Percentiles rank a stretch among this genome's conserved stretches.
Conservation (phyloP, 2,888 invertebrate genomes). For the Laspeyria flexula region DNA sequence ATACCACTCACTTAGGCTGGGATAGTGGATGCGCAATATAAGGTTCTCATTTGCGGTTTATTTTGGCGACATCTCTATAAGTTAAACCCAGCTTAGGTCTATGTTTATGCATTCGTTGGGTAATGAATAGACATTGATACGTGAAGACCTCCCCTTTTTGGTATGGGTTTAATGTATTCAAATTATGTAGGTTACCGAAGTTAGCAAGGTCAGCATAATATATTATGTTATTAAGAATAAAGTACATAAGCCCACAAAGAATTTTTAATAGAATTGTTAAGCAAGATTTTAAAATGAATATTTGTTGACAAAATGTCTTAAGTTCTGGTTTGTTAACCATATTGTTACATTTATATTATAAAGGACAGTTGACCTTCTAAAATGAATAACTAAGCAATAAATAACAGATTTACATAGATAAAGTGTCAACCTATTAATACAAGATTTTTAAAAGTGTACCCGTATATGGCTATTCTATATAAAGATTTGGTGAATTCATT, state of each 20-base stretch:
- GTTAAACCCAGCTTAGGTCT: slow-evolving; percentile 21
- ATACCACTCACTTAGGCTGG: slow-evolving; percentile 70
- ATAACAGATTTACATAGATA: slow-evolving; percentile 8
- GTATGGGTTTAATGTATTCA: slow-evolving; percentile 16
- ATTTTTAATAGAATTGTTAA: slow-evolving; percentile 2
- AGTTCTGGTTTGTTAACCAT: not conserved
- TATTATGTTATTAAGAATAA: not conserved
- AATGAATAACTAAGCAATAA: not conserved
- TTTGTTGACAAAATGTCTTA: not conserved
- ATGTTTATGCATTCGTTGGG: slow-evolving; percentile 24
- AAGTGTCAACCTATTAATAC: not conserved
- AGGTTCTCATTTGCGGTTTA: slow-evolving; percentile 57
- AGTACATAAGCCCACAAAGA: not conserved
- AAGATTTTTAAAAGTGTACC: not conserved
- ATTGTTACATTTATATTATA: not conserved
- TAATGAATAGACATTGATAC: slow-evolving; percentile 23
- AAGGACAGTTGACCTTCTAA: slow-evolving; percentile 1
- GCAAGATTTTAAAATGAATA: not conserved
- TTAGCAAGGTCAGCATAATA: slow-evolving; percentile 5
- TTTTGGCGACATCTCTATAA: slow-evolving; percentile 46
- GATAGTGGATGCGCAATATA: slow-evolving; percentile 51
- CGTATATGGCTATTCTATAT: not conserved
- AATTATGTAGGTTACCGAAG: slow-evolving; percentile 5
- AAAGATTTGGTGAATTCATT: not conserved
- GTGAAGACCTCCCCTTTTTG: slow-evolving; percentile 12